A percentile compares a stretch with the other conserved stretches of the same genome.
These are phyloP conservation scores for Pseudorasbora parva DNA, from an alignment of 2,113 vertebrate genomes.

Conservation along the genomic window DNA sequence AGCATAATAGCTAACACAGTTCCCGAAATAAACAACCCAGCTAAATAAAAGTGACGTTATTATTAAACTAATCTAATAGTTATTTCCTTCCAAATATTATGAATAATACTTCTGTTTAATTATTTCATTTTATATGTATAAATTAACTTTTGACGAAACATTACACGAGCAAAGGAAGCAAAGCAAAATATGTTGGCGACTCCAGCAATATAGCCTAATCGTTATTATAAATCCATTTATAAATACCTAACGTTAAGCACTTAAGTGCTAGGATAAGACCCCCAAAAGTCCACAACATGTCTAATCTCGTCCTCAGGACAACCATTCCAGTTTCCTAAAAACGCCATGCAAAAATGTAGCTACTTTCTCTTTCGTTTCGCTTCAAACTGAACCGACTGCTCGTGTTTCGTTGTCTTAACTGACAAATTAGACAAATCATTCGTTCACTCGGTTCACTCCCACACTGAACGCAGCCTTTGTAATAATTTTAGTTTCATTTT, in stretches of 20 bases:
- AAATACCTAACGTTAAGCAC: constrained; percentile 47
- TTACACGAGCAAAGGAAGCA: background rate
- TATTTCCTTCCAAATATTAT: background rate
- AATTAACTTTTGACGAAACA: background rate
- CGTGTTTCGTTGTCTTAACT: background rate
- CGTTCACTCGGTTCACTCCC: background rate
- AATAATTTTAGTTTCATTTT: too few species aligned
- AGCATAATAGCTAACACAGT: background rate
- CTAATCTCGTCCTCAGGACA: background rate
- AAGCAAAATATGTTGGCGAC: background rate
- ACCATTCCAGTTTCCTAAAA: background rate
- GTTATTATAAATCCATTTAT: background rate
- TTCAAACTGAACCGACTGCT: too few species aligned
- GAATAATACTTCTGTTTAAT: background rate
- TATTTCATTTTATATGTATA: background rate
- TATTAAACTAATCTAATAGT: background rate
- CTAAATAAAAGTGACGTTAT: background rate
- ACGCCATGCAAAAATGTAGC: background rate
- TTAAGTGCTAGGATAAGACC: constrained; percentile 41
- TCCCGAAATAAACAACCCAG: background rate
- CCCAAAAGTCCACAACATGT: constrained; percentile 33
- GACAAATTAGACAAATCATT: background rate
- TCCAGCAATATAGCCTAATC: background rate
- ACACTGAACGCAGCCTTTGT: too few species aligned
- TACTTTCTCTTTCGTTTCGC: constrained; percentile 77